Percentiles rank a stretch among this genome's conserved stretches.
Evolutionary conservation across 2,888 invertebrate species (phyloP).

Genomic region (Noctua comes): DNA sequence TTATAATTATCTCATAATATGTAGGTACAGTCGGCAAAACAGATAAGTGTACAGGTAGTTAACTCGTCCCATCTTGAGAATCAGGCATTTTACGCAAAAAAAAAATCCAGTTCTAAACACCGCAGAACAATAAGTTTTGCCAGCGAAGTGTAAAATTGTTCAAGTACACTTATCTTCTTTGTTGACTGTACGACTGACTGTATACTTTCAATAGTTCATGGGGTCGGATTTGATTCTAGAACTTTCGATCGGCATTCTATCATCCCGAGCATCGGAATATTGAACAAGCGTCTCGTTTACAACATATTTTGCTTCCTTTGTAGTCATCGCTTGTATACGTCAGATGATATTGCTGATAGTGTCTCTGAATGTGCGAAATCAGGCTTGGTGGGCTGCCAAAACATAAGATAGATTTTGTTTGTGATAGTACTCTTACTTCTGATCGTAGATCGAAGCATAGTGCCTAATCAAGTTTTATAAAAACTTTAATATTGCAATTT

Average conservation of each 20-base stretch:
- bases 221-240: neutral
- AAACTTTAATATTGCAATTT: neutral
- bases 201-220: conserved; percentile 6
- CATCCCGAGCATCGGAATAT: neutral
- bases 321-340: neutral
- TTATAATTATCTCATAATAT: neutral
- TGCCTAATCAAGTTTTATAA: neutral
- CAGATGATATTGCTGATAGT: conserved; percentile 34
- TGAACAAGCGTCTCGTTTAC: conserved; percentile 31
- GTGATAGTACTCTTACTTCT: conserved; percentile 2
- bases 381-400: conserved; percentile 33
- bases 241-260: conserved; percentile 21
- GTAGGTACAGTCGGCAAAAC: neutral
- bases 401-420: conserved; percentile 15
- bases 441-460: neutral
- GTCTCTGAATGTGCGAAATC: conserved; percentile 31
- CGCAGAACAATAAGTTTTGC: neutral
- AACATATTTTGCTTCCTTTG: conserved; percentile 24
- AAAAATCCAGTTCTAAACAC: neutral
- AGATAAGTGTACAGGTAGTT: neutral
- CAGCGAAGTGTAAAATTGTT: neutral
- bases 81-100: neutral
- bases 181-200: neutral
- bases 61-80: neutral
- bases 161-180: neutral